A percentile compares a stretch with the other conserved stretches of the same genome.
Conservation (phyloP, 2,113 vertebrate species). For the Bos indicus region DNA sequence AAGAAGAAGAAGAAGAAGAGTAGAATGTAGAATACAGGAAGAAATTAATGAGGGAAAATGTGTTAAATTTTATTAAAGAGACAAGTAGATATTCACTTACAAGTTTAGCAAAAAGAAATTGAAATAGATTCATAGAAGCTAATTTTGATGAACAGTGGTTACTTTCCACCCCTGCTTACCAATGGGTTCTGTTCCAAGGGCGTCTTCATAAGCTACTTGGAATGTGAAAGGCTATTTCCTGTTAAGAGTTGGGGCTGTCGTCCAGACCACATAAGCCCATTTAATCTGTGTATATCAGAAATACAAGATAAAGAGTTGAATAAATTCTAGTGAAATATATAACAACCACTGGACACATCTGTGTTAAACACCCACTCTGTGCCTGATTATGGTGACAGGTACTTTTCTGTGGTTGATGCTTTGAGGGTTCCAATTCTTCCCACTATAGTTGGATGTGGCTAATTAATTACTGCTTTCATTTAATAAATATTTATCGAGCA, state of each 20-base stretch:
- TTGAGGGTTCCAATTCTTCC: background rate
- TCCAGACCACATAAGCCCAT: background rate
- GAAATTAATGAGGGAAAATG: background rate
- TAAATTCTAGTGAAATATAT: background rate
- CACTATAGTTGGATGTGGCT: background rate
- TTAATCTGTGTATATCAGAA: background rate
- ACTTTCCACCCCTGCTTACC: background rate
- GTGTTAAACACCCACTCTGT: background rate
- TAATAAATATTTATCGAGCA: background rate
- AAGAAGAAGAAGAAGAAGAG: background rate
- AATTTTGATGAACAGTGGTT: background rate
- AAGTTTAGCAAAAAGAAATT: background rate
- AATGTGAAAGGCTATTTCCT: slow-evolving; percentile 1
- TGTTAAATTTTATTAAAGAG: slow-evolving; percentile 4
- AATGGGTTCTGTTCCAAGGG: background rate
- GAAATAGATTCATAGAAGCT: background rate
- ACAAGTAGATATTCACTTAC: background rate
- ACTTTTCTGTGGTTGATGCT: background rate
- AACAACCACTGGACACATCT: background rate
- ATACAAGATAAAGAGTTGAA: background rate
- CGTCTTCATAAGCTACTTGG: background rate
- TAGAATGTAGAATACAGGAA: background rate
- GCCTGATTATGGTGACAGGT: background rate
- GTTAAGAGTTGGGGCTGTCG: background rate
- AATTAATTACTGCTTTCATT: background rate